Evolutionary conservation across 2,888 invertebrate species (phyloP).

Genomic region (Watsonalla binaria): DNA sequence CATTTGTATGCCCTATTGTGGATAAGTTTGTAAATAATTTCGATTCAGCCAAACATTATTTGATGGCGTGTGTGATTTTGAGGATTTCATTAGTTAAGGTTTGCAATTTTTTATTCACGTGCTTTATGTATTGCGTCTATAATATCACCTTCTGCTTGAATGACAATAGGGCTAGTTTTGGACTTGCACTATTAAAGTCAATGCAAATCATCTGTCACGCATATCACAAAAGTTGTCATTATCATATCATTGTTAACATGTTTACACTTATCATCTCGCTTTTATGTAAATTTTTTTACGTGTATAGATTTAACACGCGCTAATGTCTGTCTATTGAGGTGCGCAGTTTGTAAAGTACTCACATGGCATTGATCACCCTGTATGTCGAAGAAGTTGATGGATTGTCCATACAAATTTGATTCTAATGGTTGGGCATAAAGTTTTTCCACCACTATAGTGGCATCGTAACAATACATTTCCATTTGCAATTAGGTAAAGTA

Average conservation of each 20-base stretch:
- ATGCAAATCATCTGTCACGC: background rate
- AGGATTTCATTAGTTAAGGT: too few relatives aligned
- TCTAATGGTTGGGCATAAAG: background rate
- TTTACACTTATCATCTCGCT: background rate
- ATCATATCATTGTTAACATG: constrained; percentile 2
- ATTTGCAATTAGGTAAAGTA: too few relatives aligned
- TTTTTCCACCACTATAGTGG: too few relatives aligned
- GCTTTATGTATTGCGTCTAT: background rate
- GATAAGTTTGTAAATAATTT: background rate
- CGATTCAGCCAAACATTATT: background rate
- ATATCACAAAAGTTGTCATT: background rate
- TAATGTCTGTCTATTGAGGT: background rate
- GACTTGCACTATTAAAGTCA: background rate
- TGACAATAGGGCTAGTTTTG: background rate
- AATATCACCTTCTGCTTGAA: background rate
- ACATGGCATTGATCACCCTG: background rate
- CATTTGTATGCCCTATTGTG: background rate
- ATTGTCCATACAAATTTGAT: background rate
- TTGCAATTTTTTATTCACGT: too few relatives aligned
- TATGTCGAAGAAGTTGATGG: background rate
- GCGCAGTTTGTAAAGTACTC: background rate
- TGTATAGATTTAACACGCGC: background rate
- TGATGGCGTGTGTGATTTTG: too few relatives aligned
- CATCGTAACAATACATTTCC: too few relatives aligned
- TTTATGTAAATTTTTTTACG: background rate